A percentile compares a stretch with the other conserved stretches of the same genome.
phyloP scores from a whole-genome alignment of 2,113 vertebrate genomes.

The Saguinus imperator region DNA sequence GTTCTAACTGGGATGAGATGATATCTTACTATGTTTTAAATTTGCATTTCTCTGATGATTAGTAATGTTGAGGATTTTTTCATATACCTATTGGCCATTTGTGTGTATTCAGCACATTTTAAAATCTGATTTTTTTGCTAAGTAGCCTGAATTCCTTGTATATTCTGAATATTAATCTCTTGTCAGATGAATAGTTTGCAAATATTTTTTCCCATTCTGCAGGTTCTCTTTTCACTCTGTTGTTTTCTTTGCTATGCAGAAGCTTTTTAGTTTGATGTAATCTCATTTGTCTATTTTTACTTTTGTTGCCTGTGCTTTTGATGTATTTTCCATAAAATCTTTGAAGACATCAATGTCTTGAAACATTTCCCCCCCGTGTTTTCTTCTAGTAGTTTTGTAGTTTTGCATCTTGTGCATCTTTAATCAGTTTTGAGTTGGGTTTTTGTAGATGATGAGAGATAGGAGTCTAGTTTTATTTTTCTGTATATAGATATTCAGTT shows the following conservation, averaged over 20 bases:
- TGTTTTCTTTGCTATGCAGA: not conserved
- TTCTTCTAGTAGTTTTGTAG: not conserved
- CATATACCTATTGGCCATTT: not conserved
- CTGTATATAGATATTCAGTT: not conserved
- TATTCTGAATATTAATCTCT: not conserved
- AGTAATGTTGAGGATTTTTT: not conserved
- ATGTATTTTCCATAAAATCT: not conserved
- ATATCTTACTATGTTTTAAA: not conserved
- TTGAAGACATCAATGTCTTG: not conserved
- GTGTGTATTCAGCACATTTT: not conserved
- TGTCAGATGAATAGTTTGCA: not conserved
- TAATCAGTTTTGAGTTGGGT: not conserved
- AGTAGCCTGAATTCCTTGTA: not conserved
- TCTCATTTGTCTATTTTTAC: not conserved
- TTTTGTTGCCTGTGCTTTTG: not conserved
- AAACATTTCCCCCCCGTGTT: not conserved
- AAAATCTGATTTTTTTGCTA: not conserved
- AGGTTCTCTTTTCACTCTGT: not conserved
- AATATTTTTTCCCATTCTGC: not conserved
- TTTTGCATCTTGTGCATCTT: not conserved
- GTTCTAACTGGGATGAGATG: not conserved
- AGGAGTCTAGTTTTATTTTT: not conserved
- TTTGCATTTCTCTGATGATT: not conserved
- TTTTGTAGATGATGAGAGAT: not conserved
- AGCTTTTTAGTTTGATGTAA: not conserved